These are phyloP conservation scores for Fistularia commersonii DNA, from an alignment of 2,797 vertebrate species.

Conservation along the genomic window DNA sequence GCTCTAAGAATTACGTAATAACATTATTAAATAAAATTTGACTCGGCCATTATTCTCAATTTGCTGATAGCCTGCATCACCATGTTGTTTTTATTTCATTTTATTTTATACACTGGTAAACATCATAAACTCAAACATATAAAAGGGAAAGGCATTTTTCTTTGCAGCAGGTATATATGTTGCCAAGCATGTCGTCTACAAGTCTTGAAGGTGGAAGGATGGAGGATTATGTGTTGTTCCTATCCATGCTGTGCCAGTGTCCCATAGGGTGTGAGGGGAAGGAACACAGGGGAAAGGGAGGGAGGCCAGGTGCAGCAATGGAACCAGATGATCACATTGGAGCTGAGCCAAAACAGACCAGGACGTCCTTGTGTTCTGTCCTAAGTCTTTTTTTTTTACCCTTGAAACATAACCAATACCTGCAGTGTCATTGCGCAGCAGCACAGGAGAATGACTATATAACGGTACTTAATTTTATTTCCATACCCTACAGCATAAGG, in stretches of 20 bases:
- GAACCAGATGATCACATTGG: constrained; percentile 64
- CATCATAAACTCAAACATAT: no score
- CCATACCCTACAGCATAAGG: constrained; percentile 3
- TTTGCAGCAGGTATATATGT: no score
- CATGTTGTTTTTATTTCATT: no score
- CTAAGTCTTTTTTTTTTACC: constrained; percentile 41
- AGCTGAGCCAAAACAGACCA: constrained; percentile 55
- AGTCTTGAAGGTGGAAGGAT: constrained; percentile 7
- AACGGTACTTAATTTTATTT: constrained; percentile 34
- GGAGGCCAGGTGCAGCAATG: constrained; percentile 57
- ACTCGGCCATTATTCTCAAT: no score
- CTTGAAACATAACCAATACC: constrained; percentile 26
- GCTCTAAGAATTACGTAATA: no score
- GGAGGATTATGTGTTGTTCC: constrained; percentile 36
- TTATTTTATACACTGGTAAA: no score
- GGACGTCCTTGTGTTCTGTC: constrained; percentile 41
- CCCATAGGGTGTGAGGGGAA: constrained; percentile 43
- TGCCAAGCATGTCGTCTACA: no score
- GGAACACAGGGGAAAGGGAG: constrained; percentile 44
- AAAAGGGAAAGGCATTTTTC: no score
- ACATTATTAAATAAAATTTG: no score
- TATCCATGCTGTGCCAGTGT: constrained; percentile 57
- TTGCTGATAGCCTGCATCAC: no score
- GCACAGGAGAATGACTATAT: constrained; percentile 31
- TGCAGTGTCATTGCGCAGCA: constrained; percentile 38